Conservation (phyloP, 1,140 invertebrate genomes). For the Brachionus plicatilis region DNA sequence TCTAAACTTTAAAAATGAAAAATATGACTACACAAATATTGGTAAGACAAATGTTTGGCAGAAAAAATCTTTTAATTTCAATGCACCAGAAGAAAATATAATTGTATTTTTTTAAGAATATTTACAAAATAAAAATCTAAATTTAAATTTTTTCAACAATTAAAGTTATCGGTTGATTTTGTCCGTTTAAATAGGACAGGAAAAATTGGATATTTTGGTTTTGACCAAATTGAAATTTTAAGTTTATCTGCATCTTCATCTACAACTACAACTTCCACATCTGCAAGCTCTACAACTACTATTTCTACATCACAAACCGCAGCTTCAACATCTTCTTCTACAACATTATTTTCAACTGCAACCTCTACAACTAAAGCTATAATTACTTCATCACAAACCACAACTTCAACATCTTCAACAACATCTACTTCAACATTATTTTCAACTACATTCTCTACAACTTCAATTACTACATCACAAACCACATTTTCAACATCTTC, state of each 20-base stretch:
- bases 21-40: not conserved
- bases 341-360: too few relatives aligned
- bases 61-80: not conserved
- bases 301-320: too few relatives aligned
- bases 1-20: not conserved
- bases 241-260: not conserved
- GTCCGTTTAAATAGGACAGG: not conserved
- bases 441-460: not conserved
- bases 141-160: not conserved
- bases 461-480: not conserved
- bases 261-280: not conserved
- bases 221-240: not conserved
- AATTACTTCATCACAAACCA: too few relatives aligned
- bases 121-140: not conserved
- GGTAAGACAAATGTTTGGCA: not conserved
- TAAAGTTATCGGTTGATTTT: not conserved
- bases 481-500: not conserved
- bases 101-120: not conserved
- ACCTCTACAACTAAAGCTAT: too few relatives aligned
- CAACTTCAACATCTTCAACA: not conserved
- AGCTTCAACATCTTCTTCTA: not conserved
- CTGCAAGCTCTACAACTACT: not conserved
- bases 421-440: not conserved
- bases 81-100: not conserved
- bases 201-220: not conserved